Evolutionary conservation across 2,888 invertebrate genomes (phyloP).

Genomic region (Leucophenga montana): DNA sequence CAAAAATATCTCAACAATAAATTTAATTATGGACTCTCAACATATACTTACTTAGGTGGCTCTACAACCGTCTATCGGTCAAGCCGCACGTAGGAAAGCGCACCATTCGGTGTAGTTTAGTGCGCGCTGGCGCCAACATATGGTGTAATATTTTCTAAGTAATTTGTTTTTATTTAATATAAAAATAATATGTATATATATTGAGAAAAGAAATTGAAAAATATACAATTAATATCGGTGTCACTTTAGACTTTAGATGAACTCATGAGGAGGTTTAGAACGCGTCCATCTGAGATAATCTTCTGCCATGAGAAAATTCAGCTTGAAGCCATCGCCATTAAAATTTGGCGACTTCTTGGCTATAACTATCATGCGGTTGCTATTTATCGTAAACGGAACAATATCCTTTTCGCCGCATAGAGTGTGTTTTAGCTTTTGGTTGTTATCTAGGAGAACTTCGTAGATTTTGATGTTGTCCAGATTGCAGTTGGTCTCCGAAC

Average conservation of each 20-base stretch:
- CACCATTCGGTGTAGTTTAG: too few species aligned
- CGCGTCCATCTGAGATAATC: not conserved
- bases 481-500: conserved; percentile 65
- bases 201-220: too few species aligned
- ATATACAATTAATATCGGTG: not conserved
- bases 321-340: conserved; percentile 80
- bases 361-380: conserved; percentile 70
- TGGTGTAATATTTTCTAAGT: not conserved
- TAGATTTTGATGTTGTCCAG: not conserved
- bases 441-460: not conserved
- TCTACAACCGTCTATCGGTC: too few species aligned
- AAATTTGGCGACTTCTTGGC: conserved; percentile 80
- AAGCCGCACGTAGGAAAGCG: too few species aligned
- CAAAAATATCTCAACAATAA: not conserved
- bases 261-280: not conserved
- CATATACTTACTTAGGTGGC: too few species aligned
- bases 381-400: too few species aligned
- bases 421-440: not conserved
- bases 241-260: not conserved
- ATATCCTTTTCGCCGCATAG: too few species aligned
- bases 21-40: not conserved
- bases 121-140: too few species aligned
- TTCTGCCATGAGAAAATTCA: conserved; percentile 18
- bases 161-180: not conserved
- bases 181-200: too few species aligned